Evolutionary conservation across 1,140 invertebrate genomes (phyloP), one percentile per base, ranked within the genome.

Genomic region (Ceratosolen solmsi): DNA sequence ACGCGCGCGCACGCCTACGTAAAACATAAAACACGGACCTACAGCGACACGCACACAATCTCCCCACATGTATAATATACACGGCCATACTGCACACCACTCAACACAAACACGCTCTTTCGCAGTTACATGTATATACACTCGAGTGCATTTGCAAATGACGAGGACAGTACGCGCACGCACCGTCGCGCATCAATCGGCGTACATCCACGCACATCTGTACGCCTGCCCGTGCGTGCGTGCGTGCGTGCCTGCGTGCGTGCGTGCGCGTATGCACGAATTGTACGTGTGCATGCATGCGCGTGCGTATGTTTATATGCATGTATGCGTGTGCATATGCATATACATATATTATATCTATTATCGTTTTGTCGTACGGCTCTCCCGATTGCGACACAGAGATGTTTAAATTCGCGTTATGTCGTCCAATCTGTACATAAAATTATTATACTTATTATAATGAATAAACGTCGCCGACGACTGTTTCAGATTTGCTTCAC

Each of bases 381-480:
- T 74, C 75, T 75, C 60, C 79, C 79, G 74, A 84, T 78, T 83
- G 81, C 85, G 86, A 85, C 79, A 80, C 85, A 84, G 85, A 81
- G 84, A 87, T 83, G 82, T 86, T 87, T 87, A 86, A 85, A 87
- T 87, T 82, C 81, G 75, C 81, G 77, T 83, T 83, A 83, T 79
- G 82, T 83, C 82, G 77, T 79, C 77, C 71, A 79, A 79, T 83
- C 41, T 83, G 77, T 83, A 83, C 79, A 83, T 83, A 83, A 87
- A 85, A 90, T 89, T 88, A 90, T 90, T 90, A 89, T 88, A 89
- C 87, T 87, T 87, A 90, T 89, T 89, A 90, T 89, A 87, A 89
- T 86, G 88, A 90, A 90, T 89, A 90, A 90, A 90, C 84, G 88
- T 88, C 87, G 84, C 77, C 63, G 87, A 82, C 84, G 87, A 85